phyloP scores from a whole-genome alignment of 2,113 vertebrate species.

The Neomonachus schauinslandi region DNA sequence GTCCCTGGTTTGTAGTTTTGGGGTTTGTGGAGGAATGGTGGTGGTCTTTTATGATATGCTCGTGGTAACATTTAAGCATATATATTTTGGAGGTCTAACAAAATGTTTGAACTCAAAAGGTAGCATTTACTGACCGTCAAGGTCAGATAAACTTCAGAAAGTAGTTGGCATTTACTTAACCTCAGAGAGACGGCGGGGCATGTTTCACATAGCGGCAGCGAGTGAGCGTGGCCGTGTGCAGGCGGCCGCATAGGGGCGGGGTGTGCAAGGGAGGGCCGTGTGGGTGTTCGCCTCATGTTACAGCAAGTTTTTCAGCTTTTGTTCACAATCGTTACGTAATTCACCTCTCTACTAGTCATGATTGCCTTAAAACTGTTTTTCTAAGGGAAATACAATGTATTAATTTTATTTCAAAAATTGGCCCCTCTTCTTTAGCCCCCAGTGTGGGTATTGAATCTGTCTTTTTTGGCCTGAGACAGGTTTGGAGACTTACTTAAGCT shows the following conservation, averaged over 20 bases:
- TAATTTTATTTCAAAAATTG: background rate
- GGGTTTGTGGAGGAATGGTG: background rate
- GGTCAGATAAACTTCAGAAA: background rate
- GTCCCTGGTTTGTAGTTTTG: background rate
- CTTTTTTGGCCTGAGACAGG: background rate
- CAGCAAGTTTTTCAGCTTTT: background rate
- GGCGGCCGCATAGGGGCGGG: too few species aligned
- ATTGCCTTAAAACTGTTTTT: background rate
- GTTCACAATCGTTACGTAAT: background rate
- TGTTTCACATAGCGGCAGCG: background rate
- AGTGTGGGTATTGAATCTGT: background rate
- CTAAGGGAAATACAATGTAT: background rate
- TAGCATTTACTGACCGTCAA: background rate
- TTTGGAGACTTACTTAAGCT: background rate
- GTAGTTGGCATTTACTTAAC: background rate
- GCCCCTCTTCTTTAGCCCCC: background rate
- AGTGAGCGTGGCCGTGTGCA: background rate
- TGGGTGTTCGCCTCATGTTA: background rate
- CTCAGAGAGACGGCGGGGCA: background rate
- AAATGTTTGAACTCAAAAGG: conserved; percentile 9
- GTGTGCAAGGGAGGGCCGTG: background rate
- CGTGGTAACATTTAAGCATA: background rate
- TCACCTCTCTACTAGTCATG: background rate
- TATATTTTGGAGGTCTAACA: background rate
- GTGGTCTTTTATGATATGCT: background rate